phyloP scores from a whole-genome alignment of 2,797 vertebrate species.

The Pelodytes ibericus region DNA sequence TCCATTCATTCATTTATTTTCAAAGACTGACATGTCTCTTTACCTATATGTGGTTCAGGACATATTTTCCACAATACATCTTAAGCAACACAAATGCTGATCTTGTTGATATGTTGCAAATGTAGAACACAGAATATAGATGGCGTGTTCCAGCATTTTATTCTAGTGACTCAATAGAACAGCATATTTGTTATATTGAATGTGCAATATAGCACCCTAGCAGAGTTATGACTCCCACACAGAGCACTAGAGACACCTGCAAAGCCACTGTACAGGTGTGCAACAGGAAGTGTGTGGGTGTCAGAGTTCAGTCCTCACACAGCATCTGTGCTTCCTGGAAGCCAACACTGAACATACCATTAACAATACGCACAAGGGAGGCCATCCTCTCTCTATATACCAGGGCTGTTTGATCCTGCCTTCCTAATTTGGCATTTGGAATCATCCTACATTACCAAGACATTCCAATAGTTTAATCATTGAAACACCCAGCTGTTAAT shows the following conservation, averaged over 20 bases:
- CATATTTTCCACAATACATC: too few species aligned
- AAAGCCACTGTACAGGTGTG: constrained; percentile 42
- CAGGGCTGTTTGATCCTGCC: constrained; percentile 11
- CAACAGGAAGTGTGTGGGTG: constrained; percentile 51
- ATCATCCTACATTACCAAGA: background rate
- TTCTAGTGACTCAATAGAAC: background rate
- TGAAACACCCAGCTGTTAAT: too few species aligned
- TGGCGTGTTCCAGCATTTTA: too few species aligned
- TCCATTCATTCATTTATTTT: too few species aligned
- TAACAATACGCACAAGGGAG: constrained; percentile 27
- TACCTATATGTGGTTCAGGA: too few species aligned
- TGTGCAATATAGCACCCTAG: background rate
- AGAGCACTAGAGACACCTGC: constrained; percentile 35
- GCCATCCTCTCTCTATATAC: background rate
- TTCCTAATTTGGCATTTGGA: constrained; percentile 12
- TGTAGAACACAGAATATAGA: too few species aligned
- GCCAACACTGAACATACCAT: constrained; percentile 21
- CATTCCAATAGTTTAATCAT: background rate
- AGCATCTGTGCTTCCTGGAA: constrained; percentile 51
- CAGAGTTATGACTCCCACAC: constrained; percentile 29
- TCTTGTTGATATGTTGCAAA: too few species aligned
- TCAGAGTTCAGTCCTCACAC: constrained; percentile 31
- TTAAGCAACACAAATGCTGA: too few species aligned
- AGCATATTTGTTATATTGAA: background rate
- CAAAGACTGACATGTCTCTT: too few species aligned